phyloP scores from a whole-genome alignment of 1,140 invertebrate species.

The Eumaeus atala region DNA sequence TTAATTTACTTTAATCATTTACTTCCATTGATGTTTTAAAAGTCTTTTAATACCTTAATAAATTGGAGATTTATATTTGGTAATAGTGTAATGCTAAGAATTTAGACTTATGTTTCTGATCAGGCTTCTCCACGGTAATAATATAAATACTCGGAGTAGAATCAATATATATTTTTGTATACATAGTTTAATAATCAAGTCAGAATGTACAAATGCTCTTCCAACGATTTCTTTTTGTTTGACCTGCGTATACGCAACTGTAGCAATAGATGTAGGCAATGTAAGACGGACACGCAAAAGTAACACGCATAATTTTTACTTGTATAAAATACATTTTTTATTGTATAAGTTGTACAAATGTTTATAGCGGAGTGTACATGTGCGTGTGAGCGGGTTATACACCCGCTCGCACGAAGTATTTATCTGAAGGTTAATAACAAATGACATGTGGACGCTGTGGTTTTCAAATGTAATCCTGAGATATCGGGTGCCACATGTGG shows the following conservation, averaged over 20 bases:
- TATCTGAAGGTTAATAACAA: slow-evolving; percentile 6
- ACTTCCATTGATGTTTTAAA: too few relatives aligned
- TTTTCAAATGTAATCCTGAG: not conserved
- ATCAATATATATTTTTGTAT: slow-evolving; percentile 18
- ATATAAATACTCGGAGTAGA: slow-evolving; percentile 8
- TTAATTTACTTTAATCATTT: too few relatives aligned
- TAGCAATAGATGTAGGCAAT: not conserved
- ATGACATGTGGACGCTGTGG: not conserved
- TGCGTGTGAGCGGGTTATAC: not conserved
- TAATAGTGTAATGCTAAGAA: not conserved
- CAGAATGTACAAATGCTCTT: slow-evolving; percentile 16
- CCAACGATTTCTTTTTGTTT: slow-evolving; percentile 13
- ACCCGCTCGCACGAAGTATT: not conserved
- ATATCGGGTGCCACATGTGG: not conserved
- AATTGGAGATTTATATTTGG: slow-evolving; percentile 1
- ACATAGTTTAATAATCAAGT: slow-evolving; percentile 4
- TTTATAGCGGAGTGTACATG: not conserved
- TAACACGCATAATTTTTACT: slow-evolving; percentile 5
- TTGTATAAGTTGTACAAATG: slow-evolving; percentile 10
- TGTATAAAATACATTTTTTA: slow-evolving; percentile 3
- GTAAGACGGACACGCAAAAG: not conserved
- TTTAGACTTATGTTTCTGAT: not conserved
- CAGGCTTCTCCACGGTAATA: not conserved
- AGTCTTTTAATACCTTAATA: not conserved
- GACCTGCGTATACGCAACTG: slow-evolving; percentile 6